Evolutionary conservation across 1,140 invertebrate species (phyloP), one percentile per base, ranked within the genome.

Genomic region (Ceratoteleas bidentatus): DNA sequence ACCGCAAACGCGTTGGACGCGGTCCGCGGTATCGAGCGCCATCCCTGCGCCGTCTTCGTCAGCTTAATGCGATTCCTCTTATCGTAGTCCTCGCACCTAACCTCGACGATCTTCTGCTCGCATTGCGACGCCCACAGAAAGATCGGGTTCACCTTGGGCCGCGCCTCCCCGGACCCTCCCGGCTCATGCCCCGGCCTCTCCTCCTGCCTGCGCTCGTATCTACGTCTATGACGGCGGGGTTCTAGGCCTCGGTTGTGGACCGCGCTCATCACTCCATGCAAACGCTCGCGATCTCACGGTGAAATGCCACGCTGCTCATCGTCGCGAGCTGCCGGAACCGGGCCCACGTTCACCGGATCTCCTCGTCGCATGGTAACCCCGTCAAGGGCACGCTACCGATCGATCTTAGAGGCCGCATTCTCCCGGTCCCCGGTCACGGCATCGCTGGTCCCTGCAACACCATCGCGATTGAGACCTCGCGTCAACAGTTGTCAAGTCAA

Each of bases 61-160:
- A 96, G 90, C 76, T 95, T 94, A 73, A 96, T 96, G 10, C 96
- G 94, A 91, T 96, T 96, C 43, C 95, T 92, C 85, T 95, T 94
- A 90, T 96, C 95, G 92, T 96, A 96, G 87, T 96, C 96, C 89
- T 96, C 96, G 91, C 95, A 96, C 87, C 94, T 93, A 77, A 96
- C 96, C 89, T 96, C 95, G 85, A 96, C 93, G 85, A 96, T 96
- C 86, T 92, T 93, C 64, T 95, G 95, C 86, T 96, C 94, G 76
- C 94, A 92, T 88, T 96, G 95, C 83, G 95, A 94, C 45, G 95
- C 95, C 95, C 95, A 96, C 62, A 96, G 92, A 88, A 96, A 96
- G 65, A 96, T 95, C 56, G 96, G 95, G 87, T 95, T 95, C 6
- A 95, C 94, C 81, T 94, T 93, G 49, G 94, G 93, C 16, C 91